Evolutionary conservation across 2,113 vertebrate genomes (phyloP).

Genomic region (Scomber japonicus): DNA sequence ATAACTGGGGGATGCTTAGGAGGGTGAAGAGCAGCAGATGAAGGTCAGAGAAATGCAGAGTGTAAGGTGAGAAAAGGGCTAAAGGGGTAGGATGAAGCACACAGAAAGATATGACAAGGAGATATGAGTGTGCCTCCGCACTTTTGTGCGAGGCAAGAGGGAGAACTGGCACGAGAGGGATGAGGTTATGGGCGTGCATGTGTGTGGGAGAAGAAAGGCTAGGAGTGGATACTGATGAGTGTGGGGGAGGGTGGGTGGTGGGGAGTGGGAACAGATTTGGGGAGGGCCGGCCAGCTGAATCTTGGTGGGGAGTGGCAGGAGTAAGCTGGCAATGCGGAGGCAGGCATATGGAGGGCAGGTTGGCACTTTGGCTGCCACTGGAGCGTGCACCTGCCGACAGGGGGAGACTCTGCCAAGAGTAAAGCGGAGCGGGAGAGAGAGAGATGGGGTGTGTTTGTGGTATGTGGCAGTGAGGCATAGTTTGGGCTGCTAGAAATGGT

Average conservation of each 20-base stretch:
- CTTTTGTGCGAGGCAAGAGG: constrained; percentile 36
- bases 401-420: constrained; percentile 80
- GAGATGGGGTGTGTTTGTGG: constrained; percentile 27
- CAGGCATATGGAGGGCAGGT: constrained; percentile 89
- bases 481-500: constrained; percentile 56
- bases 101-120: constrained; percentile 46
- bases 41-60: constrained; percentile 58
- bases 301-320: constrained; percentile 84
- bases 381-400: constrained; percentile 86
- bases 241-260: constrained; percentile 50
- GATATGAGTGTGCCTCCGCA: constrained; percentile 25
- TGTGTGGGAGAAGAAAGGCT: constrained; percentile 11
- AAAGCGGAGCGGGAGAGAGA: constrained; percentile 6
- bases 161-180: constrained; percentile 25
- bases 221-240: constrained; percentile 50
- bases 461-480: constrained; percentile 23
- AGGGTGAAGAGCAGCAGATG: constrained; percentile 33
- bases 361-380: constrained; percentile 86
- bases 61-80: constrained; percentile 57
- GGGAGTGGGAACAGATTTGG: constrained; percentile 73
- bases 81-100: constrained; percentile 33
- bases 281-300: constrained; percentile 75
- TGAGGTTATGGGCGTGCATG: constrained; percentile 33
- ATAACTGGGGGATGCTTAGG: constrained; percentile 45
- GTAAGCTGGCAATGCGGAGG: constrained; percentile 87